A percentile compares a stretch with the other conserved stretches of the same genome.
These are phyloP conservation scores for Oenanthe oenanthe DNA, from an alignment of 2,113 vertebrate genomes.

Conservation along the genomic window DNA sequence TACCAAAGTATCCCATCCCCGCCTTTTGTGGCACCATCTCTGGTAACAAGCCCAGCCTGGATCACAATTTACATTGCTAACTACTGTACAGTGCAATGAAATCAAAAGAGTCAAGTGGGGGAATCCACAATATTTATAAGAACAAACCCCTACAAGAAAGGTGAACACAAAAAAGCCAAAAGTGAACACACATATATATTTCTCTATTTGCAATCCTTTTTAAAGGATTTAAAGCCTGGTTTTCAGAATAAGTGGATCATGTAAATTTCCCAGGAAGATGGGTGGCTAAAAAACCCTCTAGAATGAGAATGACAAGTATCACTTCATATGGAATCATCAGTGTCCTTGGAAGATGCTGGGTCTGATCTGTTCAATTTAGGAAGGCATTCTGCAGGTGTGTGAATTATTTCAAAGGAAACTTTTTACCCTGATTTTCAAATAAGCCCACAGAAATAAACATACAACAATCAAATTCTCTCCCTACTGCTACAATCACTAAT, in stretches of 20 bases:
- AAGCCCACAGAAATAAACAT: background rate
- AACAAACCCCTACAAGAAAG: background rate
- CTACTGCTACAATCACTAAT: background rate
- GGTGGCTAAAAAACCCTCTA: background rate
- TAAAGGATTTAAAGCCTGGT: background rate
- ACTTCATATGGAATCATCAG: background rate
- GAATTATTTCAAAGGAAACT: background rate
- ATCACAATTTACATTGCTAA: background rate
- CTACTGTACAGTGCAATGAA: background rate
- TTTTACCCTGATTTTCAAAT: background rate
- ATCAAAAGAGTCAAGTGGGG: fast-evolving
- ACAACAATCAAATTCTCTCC: background rate
- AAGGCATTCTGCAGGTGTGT: background rate
- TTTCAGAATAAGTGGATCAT: background rate
- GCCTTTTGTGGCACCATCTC: background rate
- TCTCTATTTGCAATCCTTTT: background rate
- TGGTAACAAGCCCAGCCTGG: background rate
- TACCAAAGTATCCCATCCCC: background rate
- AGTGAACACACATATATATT: background rate
- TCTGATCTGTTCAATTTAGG: background rate
- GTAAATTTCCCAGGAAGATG: background rate
- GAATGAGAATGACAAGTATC: background rate
- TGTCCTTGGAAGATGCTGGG: background rate
- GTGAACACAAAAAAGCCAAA: background rate
- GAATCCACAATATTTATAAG: background rate